These are phyloP conservation scores for Serripes groenlandicus DNA, from an alignment of 2,888 invertebrate species.

Conservation along the genomic window DNA sequence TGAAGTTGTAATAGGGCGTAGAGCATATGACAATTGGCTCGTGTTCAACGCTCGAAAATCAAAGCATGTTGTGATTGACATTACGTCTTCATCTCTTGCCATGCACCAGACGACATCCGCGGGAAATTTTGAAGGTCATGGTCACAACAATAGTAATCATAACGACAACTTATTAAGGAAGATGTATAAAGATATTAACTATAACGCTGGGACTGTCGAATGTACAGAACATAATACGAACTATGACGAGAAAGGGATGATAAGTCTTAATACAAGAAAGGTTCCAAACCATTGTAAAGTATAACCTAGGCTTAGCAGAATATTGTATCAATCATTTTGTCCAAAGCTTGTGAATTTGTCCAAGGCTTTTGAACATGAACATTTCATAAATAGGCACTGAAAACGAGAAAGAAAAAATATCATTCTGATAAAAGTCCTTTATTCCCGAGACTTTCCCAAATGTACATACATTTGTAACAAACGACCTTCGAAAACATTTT, in stretches of 20 bases:
- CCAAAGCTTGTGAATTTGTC: no score
- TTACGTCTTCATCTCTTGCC: constrained; percentile 75
- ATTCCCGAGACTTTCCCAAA: no score
- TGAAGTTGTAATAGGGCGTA: constrained; percentile 80
- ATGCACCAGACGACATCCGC: constrained; percentile 80
- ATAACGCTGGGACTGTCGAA: constrained; percentile 72
- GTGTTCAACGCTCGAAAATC: constrained; percentile 74
- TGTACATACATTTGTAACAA: no score
- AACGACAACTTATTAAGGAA: constrained; percentile 72
- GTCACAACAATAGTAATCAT: constrained; percentile 71
- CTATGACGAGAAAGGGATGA: constrained; percentile 26
- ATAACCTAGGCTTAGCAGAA: no score
- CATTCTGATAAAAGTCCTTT: no score
- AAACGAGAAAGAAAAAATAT: no score
- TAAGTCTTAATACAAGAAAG: constrained; percentile 28
- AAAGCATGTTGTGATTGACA: constrained; percentile 75
- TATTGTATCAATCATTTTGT: no score
- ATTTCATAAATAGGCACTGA: no score
- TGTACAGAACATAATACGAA: constrained; percentile 65
- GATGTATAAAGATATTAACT: constrained; percentile 70
- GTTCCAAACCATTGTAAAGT: constrained; percentile 48
- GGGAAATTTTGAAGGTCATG: constrained; percentile 77
- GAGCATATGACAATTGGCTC: constrained; percentile 82
- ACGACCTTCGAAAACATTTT: no score
- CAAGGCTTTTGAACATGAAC: no score